phyloP scores from a whole-genome alignment of 2,797 vertebrate genomes.

The Cygnus olor region DNA sequence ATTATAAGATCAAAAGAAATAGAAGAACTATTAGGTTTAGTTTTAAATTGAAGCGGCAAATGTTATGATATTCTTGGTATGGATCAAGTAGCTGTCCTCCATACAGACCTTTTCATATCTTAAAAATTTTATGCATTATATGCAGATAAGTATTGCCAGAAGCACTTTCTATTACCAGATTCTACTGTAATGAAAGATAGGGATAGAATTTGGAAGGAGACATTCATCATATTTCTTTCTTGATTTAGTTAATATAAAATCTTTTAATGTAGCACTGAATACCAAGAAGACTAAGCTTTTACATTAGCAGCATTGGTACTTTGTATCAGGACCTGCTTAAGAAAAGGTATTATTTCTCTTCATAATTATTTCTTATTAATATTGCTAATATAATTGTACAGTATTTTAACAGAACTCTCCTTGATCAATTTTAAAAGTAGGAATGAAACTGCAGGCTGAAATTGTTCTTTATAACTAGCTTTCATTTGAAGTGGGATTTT shows the following conservation, averaged over 20 bases:
- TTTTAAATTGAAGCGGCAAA: not conserved
- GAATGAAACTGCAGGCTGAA: constrained; percentile 33
- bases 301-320: not conserved
- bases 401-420: constrained; percentile 44
- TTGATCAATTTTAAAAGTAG: constrained; percentile 47
- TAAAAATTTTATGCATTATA: constrained; percentile 29
- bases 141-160: constrained; percentile 53
- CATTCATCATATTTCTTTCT: constrained; percentile 37
- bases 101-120: not conserved
- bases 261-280: constrained; percentile 35
- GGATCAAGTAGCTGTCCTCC: not conserved
- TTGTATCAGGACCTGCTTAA: not conserved
- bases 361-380: constrained; percentile 44
- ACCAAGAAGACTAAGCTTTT: constrained; percentile 24
- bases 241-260: constrained; percentile 69
- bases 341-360: constrained; percentile 44
- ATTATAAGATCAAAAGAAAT: not conserved
- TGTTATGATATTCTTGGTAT: constrained; percentile 9
- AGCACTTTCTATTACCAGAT: constrained; percentile 50
- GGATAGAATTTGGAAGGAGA: constrained; percentile 15
- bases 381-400: constrained; percentile 25
- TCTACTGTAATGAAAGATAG: constrained; percentile 19
- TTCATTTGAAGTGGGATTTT: constrained; percentile 65
- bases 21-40: not conserved
- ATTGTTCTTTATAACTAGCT: constrained; percentile 17